Base-by-base conservation (phyloP, 2,113 vertebrate genomes). In the Ivindomyrus marchei region DNA sequence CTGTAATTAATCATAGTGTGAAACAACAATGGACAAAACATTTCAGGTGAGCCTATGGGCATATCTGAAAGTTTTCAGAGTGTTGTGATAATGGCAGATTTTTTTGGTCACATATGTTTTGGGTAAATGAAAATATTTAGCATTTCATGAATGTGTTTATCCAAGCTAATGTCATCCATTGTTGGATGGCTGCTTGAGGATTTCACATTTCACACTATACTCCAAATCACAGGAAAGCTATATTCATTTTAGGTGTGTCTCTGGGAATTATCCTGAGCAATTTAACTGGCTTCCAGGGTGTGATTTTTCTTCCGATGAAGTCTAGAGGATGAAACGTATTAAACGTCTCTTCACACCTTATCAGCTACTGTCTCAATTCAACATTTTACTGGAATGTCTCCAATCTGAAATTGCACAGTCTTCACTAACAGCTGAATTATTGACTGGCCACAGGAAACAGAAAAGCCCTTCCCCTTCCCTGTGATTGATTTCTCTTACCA, bases 331-430 rank as follows among this genome's bases (percentile, higher is more conserved):
- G 27, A 56, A 87, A 53, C 15, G 15, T 56, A 53, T 53, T 87
- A 87, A 56, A 87, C 10, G 50, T 87, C 49, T 87, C 46, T 87
- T 87, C 85, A 27, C 85, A 87, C 49, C 85, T 87, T 53, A 87
- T 87, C 49, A 53, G 85, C 27, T 36, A 53, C 24, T 87, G 27
- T 87, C 45, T 52, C 27, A 19, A 39, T 87, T 52, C 47, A 56
- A 56, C 49, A 56, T 87, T 87, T 87, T 53, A 56, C 85, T 53
- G 31, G 85, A 39, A 27, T 53, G 50, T 53, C 31, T 87, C 49
- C 85, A 36, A 53, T 53, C 27, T 53, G 85, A 87, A 53, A 53
- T 53, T 31, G 85, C 47, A 87, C 50, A 47, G 24, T 87, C 85
- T 56, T 53, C n/a, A 36, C 85, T 87, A 36, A 24, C 47, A 56